phyloP scores from a whole-genome alignment of 2,888 invertebrate species.

The Dusona sp. region DNA sequence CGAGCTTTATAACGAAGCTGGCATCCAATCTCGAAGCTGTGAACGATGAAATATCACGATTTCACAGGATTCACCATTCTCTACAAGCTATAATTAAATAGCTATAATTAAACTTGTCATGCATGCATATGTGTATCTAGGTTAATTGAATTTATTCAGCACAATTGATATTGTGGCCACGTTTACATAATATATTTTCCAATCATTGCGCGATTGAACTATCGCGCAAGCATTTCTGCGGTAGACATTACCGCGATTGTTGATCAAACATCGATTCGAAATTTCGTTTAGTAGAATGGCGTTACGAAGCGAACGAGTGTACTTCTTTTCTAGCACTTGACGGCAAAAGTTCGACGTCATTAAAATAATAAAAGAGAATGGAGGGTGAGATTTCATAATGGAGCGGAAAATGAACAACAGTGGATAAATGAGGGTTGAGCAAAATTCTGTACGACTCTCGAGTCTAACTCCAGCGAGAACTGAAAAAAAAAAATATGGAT shows the following conservation, averaged over 20 bases:
- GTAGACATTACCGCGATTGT: slow-evolving; percentile 14
- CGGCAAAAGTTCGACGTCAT: slow-evolving; percentile 16
- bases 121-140: slow-evolving; percentile 22
- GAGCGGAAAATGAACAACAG: slow-evolving; percentile 66
- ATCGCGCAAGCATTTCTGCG: slow-evolving; percentile 1
- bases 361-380: slow-evolving; percentile 29
- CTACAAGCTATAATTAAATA: slow-evolving; percentile 19
- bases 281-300: slow-evolving; percentile 13
- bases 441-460: slow-evolving; percentile 21
- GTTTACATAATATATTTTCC: slow-evolving; percentile 46
- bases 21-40: neutral
- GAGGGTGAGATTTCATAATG: slow-evolving; percentile 51
- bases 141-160: slow-evolving; percentile 51
- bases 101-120: slow-evolving; percentile 15
- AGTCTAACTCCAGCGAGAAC: slow-evolving; percentile 45
- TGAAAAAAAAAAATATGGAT: slow-evolving; percentile 30
- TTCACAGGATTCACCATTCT: slow-evolving; percentile 14
- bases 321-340: slow-evolving; percentile 55
- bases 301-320: slow-evolving; percentile 29
- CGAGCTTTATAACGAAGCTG: slow-evolving; percentile 4
- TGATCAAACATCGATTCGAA: slow-evolving; percentile 8
- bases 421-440: slow-evolving; percentile 46
- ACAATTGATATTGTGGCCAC: slow-evolving; percentile 4
- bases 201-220: slow-evolving; percentile 20
- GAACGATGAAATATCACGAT: slow-evolving; percentile 29